A percentile compares a stretch with the other conserved stretches of the same genome.
Conservation (phyloP, 2,888 invertebrate genomes). For the Argynnis bischoffii region DNA sequence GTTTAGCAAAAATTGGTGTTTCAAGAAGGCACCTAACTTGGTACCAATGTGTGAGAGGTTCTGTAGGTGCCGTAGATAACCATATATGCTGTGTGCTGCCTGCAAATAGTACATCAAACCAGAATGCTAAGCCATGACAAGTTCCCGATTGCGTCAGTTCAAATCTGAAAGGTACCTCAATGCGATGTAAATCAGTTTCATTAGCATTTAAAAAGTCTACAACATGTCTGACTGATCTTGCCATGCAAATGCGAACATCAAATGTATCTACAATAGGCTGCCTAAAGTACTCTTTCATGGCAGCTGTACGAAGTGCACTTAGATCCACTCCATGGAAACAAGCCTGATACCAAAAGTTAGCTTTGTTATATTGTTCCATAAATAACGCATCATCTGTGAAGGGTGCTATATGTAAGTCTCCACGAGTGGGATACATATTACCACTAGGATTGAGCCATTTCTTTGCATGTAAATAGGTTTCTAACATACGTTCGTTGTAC, state of each 20-base stretch:
- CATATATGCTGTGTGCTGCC: slow-evolving; percentile 95
- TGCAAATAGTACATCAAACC: slow-evolving; percentile 99
- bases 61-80: slow-evolving; percentile 98
- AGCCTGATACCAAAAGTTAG: slow-evolving; percentile 99
- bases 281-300: slow-evolving; percentile 98
- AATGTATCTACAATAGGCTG: slow-evolving; percentile 99
- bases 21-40: slow-evolving; percentile 98
- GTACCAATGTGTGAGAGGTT: slow-evolving; percentile 99
- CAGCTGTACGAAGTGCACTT: slow-evolving; percentile 94
- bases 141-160: slow-evolving; percentile 95
- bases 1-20: slow-evolving; percentile 96
- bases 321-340: slow-evolving; percentile 99
- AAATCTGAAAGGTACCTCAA: slow-evolving; percentile 97
- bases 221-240: slow-evolving; percentile 95
- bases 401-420: slow-evolving; percentile 98
- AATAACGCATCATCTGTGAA: slow-evolving; percentile 98
- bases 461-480: slow-evolving; percentile 98
- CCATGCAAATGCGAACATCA: slow-evolving; percentile 98
- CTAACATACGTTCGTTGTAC: slow-evolving; percentile 99
- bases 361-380: slow-evolving; percentile 99
- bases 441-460: slow-evolving; percentile 97
- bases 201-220: slow-evolving; percentile 96
- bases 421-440: slow-evolving; percentile 98
- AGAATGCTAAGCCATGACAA: slow-evolving; percentile 98
- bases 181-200: slow-evolving; percentile 96